Conservation (phyloP, 2,113 vertebrate genomes). For the Esox niger region DNA sequence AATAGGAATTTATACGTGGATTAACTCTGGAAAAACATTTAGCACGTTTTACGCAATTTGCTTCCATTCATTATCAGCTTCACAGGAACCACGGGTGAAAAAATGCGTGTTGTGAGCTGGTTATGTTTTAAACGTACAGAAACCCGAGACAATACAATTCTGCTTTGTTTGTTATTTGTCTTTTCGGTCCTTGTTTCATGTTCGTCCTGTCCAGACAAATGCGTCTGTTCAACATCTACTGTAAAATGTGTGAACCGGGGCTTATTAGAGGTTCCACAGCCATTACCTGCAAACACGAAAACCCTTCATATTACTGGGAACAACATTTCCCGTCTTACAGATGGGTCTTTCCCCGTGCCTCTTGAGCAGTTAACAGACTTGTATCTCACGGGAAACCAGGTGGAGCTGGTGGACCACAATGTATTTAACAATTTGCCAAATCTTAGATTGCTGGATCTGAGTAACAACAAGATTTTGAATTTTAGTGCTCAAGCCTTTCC, state of each 20-base stretch:
- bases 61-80: constrained; percentile 29
- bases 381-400: constrained; percentile 79
- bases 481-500: constrained; percentile 75
- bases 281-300: constrained; percentile 77
- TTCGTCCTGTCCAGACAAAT: constrained; percentile 76
- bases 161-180: constrained; percentile 49
- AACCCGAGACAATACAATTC: constrained; percentile 17
- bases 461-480: constrained; percentile 76
- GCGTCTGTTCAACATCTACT: constrained; percentile 80
- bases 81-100: constrained; percentile 19
- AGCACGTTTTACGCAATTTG: constrained; percentile 24
- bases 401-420: constrained; percentile 70
- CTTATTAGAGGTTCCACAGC: constrained; percentile 76
- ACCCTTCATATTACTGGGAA: constrained; percentile 83
- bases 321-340: constrained; percentile 64
- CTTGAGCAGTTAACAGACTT: constrained; percentile 77
- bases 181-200: constrained; percentile 51
- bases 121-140: constrained; percentile 22
- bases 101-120: constrained; percentile 48
- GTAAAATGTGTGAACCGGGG: constrained; percentile 84
- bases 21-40: neutral
- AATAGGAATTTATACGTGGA: constrained; percentile 13
- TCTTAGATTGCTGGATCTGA: constrained; percentile 82
- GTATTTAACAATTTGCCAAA: constrained; percentile 80
- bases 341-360: constrained; percentile 72